phyloP scores from a whole-genome alignment of 2,888 invertebrate genomes.

The Drosophila prostipennis region DNA sequence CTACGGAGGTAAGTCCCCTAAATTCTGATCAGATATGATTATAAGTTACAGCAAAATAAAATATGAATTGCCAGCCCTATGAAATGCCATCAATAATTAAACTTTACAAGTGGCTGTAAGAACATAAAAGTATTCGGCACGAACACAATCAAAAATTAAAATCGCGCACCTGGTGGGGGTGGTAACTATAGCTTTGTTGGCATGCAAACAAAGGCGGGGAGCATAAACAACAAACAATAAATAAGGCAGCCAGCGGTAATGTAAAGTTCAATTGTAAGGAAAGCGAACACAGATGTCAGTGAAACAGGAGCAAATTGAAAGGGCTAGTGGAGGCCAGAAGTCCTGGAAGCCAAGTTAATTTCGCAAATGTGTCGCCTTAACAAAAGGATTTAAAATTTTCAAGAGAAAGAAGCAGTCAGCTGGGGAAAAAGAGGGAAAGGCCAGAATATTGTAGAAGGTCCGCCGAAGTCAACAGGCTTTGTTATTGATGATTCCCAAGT shows the following conservation, averaged over 20 bases:
- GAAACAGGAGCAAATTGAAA: constrained; percentile 56
- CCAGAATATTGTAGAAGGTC: neutral
- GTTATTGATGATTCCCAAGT: constrained; percentile 44
- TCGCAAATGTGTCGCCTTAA: constrained; percentile 59
- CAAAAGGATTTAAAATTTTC: constrained; percentile 68
- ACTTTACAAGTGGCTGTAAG: constrained; percentile 58
- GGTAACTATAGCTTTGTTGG: constrained; percentile 4
- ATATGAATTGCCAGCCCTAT: constrained; percentile 22
- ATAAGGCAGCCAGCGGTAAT: neutral
- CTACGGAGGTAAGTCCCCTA: constrained; percentile 87
- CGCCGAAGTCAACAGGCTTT: constrained; percentile 47
- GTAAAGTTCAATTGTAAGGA: constrained; percentile 60
- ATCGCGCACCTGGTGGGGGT: constrained; percentile 31
- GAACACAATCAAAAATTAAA: constrained; percentile 68
- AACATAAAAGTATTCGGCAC: constrained; percentile 58
- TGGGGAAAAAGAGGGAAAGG: neutral
- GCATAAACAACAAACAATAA: constrained; percentile 60
- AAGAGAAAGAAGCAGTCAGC: neutral
- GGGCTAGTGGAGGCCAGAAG: constrained; percentile 6
- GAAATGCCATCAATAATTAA: constrained; percentile 56
- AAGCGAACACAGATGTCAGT: constrained; percentile 47
- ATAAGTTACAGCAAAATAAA: constrained; percentile 29
- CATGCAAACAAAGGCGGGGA: constrained; percentile 34
- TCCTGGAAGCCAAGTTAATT: constrained; percentile 57
- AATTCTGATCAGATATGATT: constrained; percentile 20